Conservation (phyloP, 2,888 invertebrate genomes). For the Drosophila pseudotalamancana region DNA sequence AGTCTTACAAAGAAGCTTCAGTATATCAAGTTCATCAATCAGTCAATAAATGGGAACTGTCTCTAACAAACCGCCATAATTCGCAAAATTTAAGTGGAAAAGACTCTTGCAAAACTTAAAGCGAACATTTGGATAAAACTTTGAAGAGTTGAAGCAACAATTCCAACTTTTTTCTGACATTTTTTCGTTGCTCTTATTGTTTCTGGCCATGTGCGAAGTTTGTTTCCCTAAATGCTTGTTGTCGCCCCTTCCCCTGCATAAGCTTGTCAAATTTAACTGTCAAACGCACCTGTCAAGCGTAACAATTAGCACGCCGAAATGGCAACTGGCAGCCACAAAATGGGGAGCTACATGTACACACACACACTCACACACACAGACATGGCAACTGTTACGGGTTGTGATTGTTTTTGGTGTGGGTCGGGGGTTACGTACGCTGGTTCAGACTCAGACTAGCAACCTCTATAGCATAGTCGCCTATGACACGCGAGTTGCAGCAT, state of each 20-base stretch:
- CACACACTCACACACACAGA: no score
- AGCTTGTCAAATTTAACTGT: conserved; percentile 78
- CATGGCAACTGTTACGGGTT: conserved; percentile 1
- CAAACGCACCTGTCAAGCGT: conserved; percentile 76
- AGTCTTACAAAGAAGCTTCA: no score
- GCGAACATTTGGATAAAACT: conserved; percentile 6
- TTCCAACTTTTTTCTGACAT: background rate
- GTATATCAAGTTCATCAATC: no score
- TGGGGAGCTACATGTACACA: conserved; percentile 30
- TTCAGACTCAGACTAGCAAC: conserved; percentile 14
- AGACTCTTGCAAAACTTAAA: background rate
- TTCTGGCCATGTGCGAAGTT: conserved; percentile 16
- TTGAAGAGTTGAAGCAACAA: conserved; percentile 5
- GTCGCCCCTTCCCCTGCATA: conserved; percentile 38
- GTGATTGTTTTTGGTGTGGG: background rate
- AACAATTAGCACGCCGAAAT: conserved; percentile 73
- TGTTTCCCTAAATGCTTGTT: conserved; percentile 5
- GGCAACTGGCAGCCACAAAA: conserved; percentile 54
- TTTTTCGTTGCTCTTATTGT: conserved; percentile 5
- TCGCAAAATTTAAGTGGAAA: background rate
- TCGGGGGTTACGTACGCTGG: background rate
- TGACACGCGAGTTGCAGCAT: conserved; percentile 24
- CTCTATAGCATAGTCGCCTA: conserved; percentile 1
- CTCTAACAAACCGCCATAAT: background rate
- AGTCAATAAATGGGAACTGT: no score